These are phyloP conservation scores for Agonopterix heracliana DNA, from an alignment of 2,888 invertebrate genomes.

Conservation along the genomic window DNA sequence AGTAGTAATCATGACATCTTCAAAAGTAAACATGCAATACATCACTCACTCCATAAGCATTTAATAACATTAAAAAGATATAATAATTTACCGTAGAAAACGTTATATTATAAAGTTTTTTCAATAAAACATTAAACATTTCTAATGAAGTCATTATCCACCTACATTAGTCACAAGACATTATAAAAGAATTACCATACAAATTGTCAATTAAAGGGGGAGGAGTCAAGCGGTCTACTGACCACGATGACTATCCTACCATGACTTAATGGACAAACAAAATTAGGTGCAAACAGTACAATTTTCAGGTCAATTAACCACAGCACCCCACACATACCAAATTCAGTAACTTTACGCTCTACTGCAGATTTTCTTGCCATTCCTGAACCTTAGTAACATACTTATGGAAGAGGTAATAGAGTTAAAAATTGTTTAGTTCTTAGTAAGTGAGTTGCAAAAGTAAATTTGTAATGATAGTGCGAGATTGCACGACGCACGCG, in stretches of 20 bases:
- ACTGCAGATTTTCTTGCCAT: conserved; percentile 17
- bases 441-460: neutral
- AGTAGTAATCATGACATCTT: no score
- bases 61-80: no score
- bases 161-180: no score
- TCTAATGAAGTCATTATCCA: no score
- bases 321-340: conserved; percentile 41
- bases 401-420: conserved; percentile 7
- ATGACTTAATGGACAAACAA: conserved; percentile 5
- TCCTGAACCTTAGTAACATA: conserved; percentile 1
- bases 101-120: no score
- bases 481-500: conserved; percentile 34
- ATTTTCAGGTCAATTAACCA: conserved; percentile 50
- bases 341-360: conserved; percentile 39
- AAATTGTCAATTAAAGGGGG: conserved; percentile 4
- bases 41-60: no score
- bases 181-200: neutral
- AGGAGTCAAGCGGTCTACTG: conserved; percentile 12
- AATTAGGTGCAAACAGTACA: conserved; percentile 46
- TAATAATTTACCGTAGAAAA: no score
- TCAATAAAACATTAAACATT: no score
- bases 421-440: conserved; percentile 9
- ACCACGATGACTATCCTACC: conserved; percentile 11
- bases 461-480: conserved; percentile 19
- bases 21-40: no score